Percentiles rank a stretch among this genome's conserved stretches.
Evolutionary conservation across 2,888 invertebrate species (phyloP).

Genomic region (Aethes cnicana): DNA sequence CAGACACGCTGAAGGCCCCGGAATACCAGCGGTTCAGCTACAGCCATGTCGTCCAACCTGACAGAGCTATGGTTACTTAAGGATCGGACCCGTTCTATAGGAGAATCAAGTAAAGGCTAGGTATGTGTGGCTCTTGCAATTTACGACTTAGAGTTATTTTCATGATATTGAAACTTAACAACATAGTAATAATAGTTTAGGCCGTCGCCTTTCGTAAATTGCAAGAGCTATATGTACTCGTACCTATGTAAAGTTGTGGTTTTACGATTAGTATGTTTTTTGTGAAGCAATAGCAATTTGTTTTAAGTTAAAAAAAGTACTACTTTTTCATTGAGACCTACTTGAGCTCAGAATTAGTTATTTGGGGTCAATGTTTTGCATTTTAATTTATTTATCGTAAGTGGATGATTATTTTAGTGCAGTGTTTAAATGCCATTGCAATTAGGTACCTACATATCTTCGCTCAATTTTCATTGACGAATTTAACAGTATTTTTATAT

Average conservation of each 20-base stretch:
- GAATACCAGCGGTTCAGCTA: conserved; percentile 91
- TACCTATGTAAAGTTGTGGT: no score
- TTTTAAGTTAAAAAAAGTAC: no score
- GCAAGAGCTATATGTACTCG: no score
- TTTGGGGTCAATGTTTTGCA: background rate
- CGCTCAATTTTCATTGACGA: conserved; percentile 36
- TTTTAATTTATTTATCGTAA: conserved; percentile 14
- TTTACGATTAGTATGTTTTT: no score
- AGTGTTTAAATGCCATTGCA: conserved; percentile 40
- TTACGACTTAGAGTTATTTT: no score
- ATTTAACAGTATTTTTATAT: conserved; percentile 49
- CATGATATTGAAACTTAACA: no score
- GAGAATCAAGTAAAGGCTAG: background rate
- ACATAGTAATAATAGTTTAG: no score
- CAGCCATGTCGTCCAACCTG: conserved; percentile 86
- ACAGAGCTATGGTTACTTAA: conserved; percentile 80
- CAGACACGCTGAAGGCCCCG: conserved; percentile 90
- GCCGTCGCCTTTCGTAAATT: no score
- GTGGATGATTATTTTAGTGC: conserved; percentile 20
- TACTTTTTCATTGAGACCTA: no score
- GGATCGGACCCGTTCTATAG: background rate
- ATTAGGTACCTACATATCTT: conserved; percentile 34
- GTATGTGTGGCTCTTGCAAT: no score
- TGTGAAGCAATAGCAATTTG: no score
- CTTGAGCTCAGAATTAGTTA: no score